phyloP scores from a whole-genome alignment of 2,797 vertebrate species.

The Cyclura pinguis region DNA sequence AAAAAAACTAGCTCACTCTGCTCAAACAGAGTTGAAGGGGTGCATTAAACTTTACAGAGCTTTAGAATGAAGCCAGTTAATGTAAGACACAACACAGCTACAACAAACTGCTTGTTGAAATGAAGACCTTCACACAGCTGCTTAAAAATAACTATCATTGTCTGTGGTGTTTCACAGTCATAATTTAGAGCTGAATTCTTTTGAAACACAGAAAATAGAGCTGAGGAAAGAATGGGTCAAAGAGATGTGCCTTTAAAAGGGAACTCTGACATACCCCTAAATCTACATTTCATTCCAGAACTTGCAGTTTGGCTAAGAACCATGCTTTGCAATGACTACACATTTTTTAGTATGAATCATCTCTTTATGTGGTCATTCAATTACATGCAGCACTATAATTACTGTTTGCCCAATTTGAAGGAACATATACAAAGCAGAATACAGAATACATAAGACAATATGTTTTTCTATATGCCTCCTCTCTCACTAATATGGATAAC shows the following conservation, averaged over 20 bases:
- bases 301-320: not conserved
- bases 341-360: not conserved
- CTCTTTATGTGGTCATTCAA: not conserved
- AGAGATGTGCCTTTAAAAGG: not conserved
- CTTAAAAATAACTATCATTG: not conserved
- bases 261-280: not conserved
- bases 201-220: not conserved
- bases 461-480: not conserved
- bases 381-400: not conserved
- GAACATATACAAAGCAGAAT: not conserved
- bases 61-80: not conserved
- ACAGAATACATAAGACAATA: not conserved
- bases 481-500: not conserved
- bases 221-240: not conserved
- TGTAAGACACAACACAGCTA: not conserved
- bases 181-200: not conserved
- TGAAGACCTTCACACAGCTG: not conserved
- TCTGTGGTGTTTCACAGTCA: not conserved
- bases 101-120: not conserved
- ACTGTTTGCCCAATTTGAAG: not conserved
- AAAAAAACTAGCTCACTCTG: not conserved
- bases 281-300: not conserved
- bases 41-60: not conserved
- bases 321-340: not conserved
- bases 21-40: not conserved